Percentiles rank a stretch among this genome's conserved stretches.
phyloP scores from a whole-genome alignment of 1,140 invertebrate genomes.

The Araneus ventricosus region DNA sequence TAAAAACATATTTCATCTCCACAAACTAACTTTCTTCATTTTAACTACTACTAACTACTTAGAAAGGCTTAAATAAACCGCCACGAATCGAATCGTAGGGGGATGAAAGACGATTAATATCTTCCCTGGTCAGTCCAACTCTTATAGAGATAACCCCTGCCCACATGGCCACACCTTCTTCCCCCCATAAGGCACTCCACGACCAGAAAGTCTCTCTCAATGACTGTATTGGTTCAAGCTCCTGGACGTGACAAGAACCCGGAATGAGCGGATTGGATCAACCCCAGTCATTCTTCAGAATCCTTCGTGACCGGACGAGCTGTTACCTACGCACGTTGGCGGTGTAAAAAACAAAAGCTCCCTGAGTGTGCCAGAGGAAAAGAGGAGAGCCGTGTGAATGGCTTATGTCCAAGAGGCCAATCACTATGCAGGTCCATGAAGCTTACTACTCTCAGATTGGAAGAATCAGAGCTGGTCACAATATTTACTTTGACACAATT shows the following conservation, averaged over 20 bases:
- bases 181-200: background rate
- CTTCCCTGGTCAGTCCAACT: background rate
- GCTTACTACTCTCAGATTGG: conserved; percentile 10
- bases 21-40: too few species aligned
- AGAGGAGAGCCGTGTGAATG: background rate
- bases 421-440: conserved; percentile 22
- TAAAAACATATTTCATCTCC: too few species aligned
- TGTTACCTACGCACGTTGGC: conserved; percentile 17
- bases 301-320: background rate
- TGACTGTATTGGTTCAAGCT: conserved; percentile 30
- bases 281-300: background rate
- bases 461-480: conserved; percentile 17
- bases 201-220: background rate
- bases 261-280: conserved; percentile 31
- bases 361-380: background rate
- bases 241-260: conserved; percentile 5
- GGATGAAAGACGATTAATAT: conserved; percentile 16
- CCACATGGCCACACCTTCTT: background rate
- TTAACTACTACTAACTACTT: too few species aligned
- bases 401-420: conserved; percentile 44
- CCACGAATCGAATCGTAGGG: background rate
- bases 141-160: background rate
- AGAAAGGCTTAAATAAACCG: background rate
- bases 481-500: conserved; percentile 38
- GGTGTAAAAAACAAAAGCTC: background rate